phyloP scores from a whole-genome alignment of 2,888 invertebrate genomes.

The Dynastes maya region DNA sequence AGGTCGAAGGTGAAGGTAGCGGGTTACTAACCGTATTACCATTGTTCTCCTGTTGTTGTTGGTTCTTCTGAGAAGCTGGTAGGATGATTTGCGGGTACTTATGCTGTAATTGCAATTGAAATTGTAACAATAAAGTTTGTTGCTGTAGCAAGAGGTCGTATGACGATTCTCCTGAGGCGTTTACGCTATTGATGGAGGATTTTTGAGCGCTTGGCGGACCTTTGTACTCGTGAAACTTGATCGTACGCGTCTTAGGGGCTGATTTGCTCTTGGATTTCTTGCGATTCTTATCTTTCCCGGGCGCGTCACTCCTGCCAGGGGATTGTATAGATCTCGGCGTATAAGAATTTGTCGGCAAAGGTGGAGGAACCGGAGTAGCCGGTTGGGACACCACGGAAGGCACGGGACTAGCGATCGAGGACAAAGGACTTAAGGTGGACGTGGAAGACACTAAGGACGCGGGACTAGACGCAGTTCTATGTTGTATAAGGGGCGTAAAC shows the following conservation, averaged over 20 bases:
- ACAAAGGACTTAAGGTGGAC: slow-evolving; percentile 79
- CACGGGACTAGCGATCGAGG: slow-evolving; percentile 77
- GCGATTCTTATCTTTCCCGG: slow-evolving; percentile 85
- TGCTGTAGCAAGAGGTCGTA: slow-evolving; percentile 94
- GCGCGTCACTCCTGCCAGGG: slow-evolving; percentile 71
- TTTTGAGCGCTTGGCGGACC: slow-evolving; percentile 91
- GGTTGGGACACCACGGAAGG: slow-evolving; percentile 69
- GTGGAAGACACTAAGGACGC: slow-evolving; percentile 75
- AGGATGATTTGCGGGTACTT: slow-evolving; percentile 88
- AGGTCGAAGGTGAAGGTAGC: slow-evolving; percentile 69
- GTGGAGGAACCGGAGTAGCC: slow-evolving; percentile 73
- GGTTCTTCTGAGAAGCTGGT: slow-evolving; percentile 79
- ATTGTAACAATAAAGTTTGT: slow-evolving; percentile 93
- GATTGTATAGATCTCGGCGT: slow-evolving; percentile 71
- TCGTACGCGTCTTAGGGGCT: slow-evolving; percentile 87
- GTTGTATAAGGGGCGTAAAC: slow-evolving; percentile 74
- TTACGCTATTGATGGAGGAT: slow-evolving; percentile 70
- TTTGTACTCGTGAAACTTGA: slow-evolving; percentile 98
- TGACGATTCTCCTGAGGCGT: slow-evolving; percentile 80
- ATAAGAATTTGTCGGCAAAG: slow-evolving; percentile 72
- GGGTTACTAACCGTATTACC: slow-evolving; percentile 57
- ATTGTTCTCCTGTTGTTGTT: slow-evolving; percentile 66
- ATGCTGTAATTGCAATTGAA: slow-evolving; percentile 87
- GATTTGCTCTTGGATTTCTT: slow-evolving; percentile 89
- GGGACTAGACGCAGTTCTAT: slow-evolving; percentile 71